Evolutionary conservation across 2,888 invertebrate genomes (phyloP), one percentile per base, ranked within the genome.

Genomic region (Dynastes grantii): DNA sequence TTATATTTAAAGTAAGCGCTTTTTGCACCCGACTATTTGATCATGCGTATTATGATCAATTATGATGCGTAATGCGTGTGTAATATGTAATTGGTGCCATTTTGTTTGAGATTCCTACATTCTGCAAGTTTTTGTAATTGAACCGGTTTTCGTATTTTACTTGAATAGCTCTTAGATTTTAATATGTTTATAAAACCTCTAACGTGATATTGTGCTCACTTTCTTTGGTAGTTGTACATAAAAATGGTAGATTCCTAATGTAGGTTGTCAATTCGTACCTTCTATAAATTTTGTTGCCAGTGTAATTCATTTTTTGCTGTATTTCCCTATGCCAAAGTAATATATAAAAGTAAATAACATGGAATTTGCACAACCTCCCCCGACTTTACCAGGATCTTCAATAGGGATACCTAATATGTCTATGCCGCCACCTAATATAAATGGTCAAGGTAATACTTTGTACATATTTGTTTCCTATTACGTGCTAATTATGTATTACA

Each of bases 311-410:
- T 55, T 53, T 16, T 55, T n/a, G 32, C 55, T 13, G 45, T 71
- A 71, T 8, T 40, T 67, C 8, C 49, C 11, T 63, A 75, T 75
- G 63, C 27, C 27, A 45, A 27, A 16, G 22, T 61, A 61, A 61
- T 6, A 61, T 11, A 27, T 63, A 75, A 75, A 61, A 45, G 3
- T 13, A 70, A 55, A 4, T 37, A 40, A 29, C 40, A 88, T 88
- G 88, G 88, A 88, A 70, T 88, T 88, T 79, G 87, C 87, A 67
- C 87, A 87, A 81, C 87, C 87, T 51, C 88, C 90, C 67, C 90
- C 90, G 9, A 90, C 90, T 82, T 85, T 90, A 88, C 87, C 90
- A 0, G 87, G 90, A 45, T 86, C 87, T 51, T 87, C 87, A 63
- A 80, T 84, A 49, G 78, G 83, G n/a, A 84, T 83, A n/a, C 83